These are phyloP conservation scores for Sinocyclocheilus maitianheensis DNA, from an alignment of 2,113 vertebrate species.

Conservation along the genomic window DNA sequence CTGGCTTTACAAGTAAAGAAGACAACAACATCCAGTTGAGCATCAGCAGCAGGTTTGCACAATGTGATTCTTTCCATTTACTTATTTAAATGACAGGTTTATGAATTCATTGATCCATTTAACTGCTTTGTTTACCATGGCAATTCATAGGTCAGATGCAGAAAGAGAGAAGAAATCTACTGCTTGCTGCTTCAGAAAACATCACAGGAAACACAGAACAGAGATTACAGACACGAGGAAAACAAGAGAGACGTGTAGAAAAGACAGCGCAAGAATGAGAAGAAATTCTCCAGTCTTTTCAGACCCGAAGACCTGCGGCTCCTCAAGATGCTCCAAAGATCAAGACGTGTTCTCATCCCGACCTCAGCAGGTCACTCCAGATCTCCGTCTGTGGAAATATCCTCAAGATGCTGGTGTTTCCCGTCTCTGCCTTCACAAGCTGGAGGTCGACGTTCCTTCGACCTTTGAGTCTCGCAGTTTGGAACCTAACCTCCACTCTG, in stretches of 20 bases:
- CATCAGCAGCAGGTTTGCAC: conserved; percentile 40
- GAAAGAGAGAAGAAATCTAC: neutral
- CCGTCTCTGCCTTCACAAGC: neutral
- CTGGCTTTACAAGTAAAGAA: conserved; percentile 84
- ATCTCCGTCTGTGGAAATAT: neutral
- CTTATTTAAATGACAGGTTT: conserved; percentile 47
- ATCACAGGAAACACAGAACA: conserved; percentile 44
- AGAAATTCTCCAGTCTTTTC: conserved; percentile 67
- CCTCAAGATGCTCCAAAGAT: neutral
- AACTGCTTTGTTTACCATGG: neutral
- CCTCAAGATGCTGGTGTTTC: neutral
- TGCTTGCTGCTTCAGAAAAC: neutral
- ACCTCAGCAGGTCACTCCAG: neutral
- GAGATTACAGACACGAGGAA: conserved; percentile 70
- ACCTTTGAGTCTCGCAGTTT: conserved; percentile 42
- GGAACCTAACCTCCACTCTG: neutral
- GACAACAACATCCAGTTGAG: conserved; percentile 70
- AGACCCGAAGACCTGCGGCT: conserved; percentile 76
- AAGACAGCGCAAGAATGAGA: conserved; percentile 50
- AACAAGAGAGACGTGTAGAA: conserved; percentile 66
- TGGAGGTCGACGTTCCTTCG: conserved; percentile 21
- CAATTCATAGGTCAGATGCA: conserved; percentile 8
- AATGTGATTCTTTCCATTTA: neutral
- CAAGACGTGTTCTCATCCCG: neutral
- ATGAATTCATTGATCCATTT: neutral